A percentile compares a stretch with the other conserved stretches of the same genome.
Evolutionary conservation across 2,888 invertebrate species (phyloP).

Genomic region (Brachylomia viminalis): DNA sequence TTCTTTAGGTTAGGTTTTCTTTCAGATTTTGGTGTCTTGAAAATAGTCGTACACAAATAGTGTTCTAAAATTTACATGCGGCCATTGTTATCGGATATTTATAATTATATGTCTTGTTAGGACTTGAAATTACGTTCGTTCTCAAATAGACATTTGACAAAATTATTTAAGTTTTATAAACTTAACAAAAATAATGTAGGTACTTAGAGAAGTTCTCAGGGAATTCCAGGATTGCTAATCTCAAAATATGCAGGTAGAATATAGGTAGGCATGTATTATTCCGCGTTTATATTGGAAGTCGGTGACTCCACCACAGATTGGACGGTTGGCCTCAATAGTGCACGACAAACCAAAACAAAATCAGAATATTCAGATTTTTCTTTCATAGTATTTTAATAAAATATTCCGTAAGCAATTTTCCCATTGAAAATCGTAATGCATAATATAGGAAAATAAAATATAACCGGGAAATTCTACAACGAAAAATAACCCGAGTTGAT

Average conservation of each 20-base stretch:
- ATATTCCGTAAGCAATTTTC: conserved; percentile 26
- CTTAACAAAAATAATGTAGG: background rate
- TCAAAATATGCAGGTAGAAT: conserved; percentile 18
- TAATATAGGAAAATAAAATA: conserved; percentile 20
- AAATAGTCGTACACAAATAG: background rate
- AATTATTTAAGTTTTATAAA: background rate
- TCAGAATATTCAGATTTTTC: conserved; percentile 40
- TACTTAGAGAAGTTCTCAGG: background rate
- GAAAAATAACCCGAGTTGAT: background rate
- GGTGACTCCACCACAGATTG: conserved; percentile 43
- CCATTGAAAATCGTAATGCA: background rate
- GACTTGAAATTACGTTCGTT: background rate
- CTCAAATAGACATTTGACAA: background rate
- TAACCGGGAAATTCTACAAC: background rate
- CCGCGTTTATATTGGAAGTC: conserved; percentile 42
- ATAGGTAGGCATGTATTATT: conserved; percentile 52
- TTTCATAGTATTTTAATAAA: conserved; percentile 45
- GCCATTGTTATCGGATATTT: background rate
- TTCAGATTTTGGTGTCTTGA: background rate
- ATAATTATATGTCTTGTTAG: background rate
- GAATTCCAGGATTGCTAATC: conserved; percentile 15
- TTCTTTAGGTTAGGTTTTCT: background rate
- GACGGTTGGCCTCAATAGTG: conserved; percentile 48
- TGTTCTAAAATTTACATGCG: background rate
- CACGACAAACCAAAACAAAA: conserved; percentile 32